Base-by-base conservation (phyloP, 2,113 vertebrate species). In the Murina feae region DNA sequence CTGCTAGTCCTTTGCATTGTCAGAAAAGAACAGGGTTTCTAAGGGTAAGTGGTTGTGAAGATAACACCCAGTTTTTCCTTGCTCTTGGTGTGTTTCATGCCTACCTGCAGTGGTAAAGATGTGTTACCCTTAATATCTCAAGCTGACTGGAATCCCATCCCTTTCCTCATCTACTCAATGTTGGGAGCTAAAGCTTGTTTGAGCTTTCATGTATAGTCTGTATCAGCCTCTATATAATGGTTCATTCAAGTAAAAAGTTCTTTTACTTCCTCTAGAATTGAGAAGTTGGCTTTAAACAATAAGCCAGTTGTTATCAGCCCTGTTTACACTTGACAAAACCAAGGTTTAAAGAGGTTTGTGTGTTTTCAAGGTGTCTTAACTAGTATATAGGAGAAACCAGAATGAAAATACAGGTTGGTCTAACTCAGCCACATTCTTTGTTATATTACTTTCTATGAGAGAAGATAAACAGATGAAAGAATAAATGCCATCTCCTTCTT, bases 31-130 rank as follows among this genome's bases (percentile, higher is more conserved):
- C 20, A 82, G 23, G 7, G 6, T 79, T 90, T 68, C 14, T 39
- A 63, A 94, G 53, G 60, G 21, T 78, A 85, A 90, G 60, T 88
- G 60, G 12, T 53, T 91, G 35, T 95, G 65, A 74, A 86, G 78
- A 75, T 95, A 96, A 92, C 55, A 69, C 16, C 9, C 2, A 11
- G 44, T 47, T 37, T 49, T 82, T 49, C 74, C 74, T 78, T 84
- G 65, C 37, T 88, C 16, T 35, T 44, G 25, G 32, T n/a, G 4
- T 55, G 20, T 49, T 37, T 42, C 63, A 51, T 74, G 32, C 23
- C 5, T 92, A 8, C n/a, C 58, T 49, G 6, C 35, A 25, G n/a
- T 65, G 60, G 30, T 86, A 18, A 75, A 65, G 82, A 49, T 51
- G n/a, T 63, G 17, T 30, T 71, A 66, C 47, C 9, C 65, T 93